Conservation (phyloP, 2,888 invertebrate species). For the Nomada fucata region DNA sequence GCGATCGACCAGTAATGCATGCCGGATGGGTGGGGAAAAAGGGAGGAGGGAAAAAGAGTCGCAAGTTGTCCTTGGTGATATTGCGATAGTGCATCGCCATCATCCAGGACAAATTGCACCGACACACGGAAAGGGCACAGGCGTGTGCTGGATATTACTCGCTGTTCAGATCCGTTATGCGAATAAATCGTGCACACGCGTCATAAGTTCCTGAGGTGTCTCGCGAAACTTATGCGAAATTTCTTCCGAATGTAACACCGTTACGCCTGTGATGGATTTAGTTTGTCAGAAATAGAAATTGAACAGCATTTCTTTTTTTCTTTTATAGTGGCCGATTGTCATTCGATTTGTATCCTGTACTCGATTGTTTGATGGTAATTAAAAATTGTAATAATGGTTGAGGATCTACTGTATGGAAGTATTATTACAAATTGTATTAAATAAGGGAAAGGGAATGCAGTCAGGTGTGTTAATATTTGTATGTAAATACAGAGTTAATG, state of each 20-base stretch:
- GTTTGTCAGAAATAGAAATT: no score
- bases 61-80: constrained; percentile 65
- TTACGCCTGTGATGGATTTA: no score
- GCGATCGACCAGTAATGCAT: constrained; percentile 41
- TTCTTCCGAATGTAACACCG: constrained; percentile 26
- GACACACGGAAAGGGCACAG: constrained; percentile 70
- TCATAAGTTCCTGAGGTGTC: constrained; percentile 32
- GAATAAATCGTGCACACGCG: constrained; percentile 54
- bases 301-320: no score
- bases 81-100: constrained; percentile 71
- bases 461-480: no score
- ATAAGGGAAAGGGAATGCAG: no score
- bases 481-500: no score
- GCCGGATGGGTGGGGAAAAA: constrained; percentile 12
- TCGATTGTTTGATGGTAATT: no score
- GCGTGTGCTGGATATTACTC: constrained; percentile 71
- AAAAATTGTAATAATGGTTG: no score
- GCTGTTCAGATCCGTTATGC: constrained; percentile 67
- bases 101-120: constrained; percentile 73
- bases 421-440: no score
- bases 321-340: no score
- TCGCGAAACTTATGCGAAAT: constrained; percentile 26
- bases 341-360: no score
- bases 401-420: no score
- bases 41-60: constrained; percentile 42